These are phyloP conservation scores for Agrotis puta DNA, from an alignment of 2,888 invertebrate species.

Conservation along the genomic window DNA sequence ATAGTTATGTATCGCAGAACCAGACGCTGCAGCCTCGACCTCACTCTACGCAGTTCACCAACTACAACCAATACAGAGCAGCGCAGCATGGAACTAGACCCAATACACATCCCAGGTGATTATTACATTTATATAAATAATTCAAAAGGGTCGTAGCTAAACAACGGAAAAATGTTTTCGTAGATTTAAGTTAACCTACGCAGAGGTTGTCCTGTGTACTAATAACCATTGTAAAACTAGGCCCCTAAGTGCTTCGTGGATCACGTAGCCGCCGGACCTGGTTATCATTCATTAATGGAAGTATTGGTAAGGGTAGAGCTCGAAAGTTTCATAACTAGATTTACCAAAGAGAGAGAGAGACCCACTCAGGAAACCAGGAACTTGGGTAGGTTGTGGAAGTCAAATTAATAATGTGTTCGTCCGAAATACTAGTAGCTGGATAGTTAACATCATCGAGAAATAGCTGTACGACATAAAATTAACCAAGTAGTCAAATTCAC, in stretches of 20 bases:
- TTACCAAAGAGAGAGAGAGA: not conserved
- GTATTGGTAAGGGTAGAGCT: too few species aligned
- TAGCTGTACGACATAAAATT: not conserved
- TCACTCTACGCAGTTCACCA: slow-evolving; percentile 75
- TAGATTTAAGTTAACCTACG: not conserved
- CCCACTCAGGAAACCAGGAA: not conserved
- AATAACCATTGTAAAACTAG: not conserved
- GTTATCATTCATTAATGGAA: not conserved
- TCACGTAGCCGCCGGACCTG: not conserved
- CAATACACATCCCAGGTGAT: slow-evolving; percentile 83
- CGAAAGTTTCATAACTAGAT: not conserved
- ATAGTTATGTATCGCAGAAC: slow-evolving; percentile 83
- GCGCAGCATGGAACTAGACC: slow-evolving; percentile 84
- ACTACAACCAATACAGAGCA: slow-evolving; percentile 80
- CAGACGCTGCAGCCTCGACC: slow-evolving; percentile 80
- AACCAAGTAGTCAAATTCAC: too few species aligned
- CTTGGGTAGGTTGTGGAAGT: not conserved
- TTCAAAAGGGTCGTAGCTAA: not conserved
- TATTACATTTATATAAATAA: not conserved
- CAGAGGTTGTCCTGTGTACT: not conserved
- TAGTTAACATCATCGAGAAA: not conserved
- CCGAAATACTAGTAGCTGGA: not conserved
- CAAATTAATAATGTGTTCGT: not conserved
- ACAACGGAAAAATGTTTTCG: not conserved
- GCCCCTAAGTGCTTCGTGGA: not conserved